Percentiles rank a stretch among this genome's conserved stretches.
Conservation (phyloP, 30 jellyfish, hydroid and myxozoan species). For the Turritopsis rubra region DNA sequence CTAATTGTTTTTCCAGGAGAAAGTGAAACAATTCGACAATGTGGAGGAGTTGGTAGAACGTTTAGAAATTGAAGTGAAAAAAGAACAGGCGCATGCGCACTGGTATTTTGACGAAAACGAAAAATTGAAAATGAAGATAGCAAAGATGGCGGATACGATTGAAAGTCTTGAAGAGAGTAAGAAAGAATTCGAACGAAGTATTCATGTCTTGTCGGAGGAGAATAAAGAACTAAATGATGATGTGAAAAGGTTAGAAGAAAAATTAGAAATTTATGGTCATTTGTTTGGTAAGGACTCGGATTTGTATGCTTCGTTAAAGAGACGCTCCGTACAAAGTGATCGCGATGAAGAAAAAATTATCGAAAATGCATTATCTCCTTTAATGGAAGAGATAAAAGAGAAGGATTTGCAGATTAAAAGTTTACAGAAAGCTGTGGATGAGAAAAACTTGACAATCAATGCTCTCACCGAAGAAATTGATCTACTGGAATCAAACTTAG, state of each 20-base stretch:
- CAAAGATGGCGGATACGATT: constrained; percentile 36
- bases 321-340: constrained; percentile 30
- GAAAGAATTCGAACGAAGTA: constrained; percentile 15
- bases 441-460: constrained; percentile 18
- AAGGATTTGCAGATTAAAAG: constrained; percentile 25
- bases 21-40: constrained; percentile 28
- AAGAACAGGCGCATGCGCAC: constrained; percentile 30
- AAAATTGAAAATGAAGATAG: constrained; percentile 18
- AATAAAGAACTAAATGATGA: constrained; percentile 28
- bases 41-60: constrained; percentile 40
- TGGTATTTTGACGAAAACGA: constrained; percentile 44
- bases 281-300: constrained; percentile 29
- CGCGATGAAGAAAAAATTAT: constrained; percentile 30
- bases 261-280: constrained; percentile 27
- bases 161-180: constrained; percentile 25
- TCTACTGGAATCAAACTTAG: constrained; percentile 26
- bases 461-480: constrained; percentile 33
- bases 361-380: constrained; percentile 37
- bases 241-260: constrained; percentile 30
- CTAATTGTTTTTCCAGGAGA: constrained; percentile 9
- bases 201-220: constrained; percentile 3
- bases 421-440: constrained; percentile 19
- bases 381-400: constrained; percentile 41
- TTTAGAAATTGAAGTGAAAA: constrained; percentile 24
- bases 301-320: constrained; percentile 19